A percentile compares a stretch with the other conserved stretches of the same genome.
Conservation (phyloP, 2,113 vertebrate species). For the Propithecus coquereli region DNA sequence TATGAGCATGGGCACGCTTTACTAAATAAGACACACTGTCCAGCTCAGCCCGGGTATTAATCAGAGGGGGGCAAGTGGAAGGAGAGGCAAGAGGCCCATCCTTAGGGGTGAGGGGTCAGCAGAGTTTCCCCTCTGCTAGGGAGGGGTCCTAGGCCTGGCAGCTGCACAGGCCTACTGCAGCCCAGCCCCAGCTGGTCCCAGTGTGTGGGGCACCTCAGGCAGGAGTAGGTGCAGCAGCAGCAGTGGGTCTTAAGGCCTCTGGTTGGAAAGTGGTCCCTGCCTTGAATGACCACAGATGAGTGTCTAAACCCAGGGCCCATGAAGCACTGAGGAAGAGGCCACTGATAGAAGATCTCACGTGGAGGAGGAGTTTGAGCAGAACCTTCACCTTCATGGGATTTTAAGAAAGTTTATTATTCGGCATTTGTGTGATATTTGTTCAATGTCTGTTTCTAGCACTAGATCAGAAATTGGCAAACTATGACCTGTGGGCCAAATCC, state of each 20-base stretch:
- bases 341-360: accelerated
- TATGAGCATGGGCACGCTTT: slow-evolving; percentile 40
- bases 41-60: slow-evolving; percentile 52
- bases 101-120: slow-evolving; percentile 17
- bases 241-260: not conserved
- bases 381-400: not conserved
- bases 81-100: not conserved
- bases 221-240: not conserved
- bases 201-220: not conserved
- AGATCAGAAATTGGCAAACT: not conserved
- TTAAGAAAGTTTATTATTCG: not conserved
- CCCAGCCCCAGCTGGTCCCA: no score
- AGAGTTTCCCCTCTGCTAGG: slow-evolving; percentile 30
- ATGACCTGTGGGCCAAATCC: not conserved
- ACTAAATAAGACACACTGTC: slow-evolving; percentile 63
- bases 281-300: not conserved
- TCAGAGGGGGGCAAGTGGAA: not conserved
- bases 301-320: not conserved
- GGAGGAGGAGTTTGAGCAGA: not conserved
- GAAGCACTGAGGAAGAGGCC: not conserved
- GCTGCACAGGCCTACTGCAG: accelerated
- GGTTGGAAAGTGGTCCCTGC: not conserved
- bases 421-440: not conserved
- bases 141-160: not conserved
- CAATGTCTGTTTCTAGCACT: not conserved